Base-by-base conservation (phyloP, 2,113 vertebrate species). In the Camarhynchus parvulus region DNA sequence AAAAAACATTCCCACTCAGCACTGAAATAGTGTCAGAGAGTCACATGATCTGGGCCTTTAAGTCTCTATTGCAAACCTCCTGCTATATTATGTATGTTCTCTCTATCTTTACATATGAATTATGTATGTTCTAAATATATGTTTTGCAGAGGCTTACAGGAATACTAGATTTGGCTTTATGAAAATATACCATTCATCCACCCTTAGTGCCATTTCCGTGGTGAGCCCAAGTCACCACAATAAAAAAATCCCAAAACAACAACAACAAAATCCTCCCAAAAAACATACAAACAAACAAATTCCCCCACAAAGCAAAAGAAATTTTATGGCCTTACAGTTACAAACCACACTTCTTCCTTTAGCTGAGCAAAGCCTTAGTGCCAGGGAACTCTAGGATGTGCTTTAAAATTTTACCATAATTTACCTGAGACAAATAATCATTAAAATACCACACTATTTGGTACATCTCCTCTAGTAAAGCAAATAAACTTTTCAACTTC, bases 401-500 rank as follows among this genome's bases (percentile, higher is more conserved):
- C n/a, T 85, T 88, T 94, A 91, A 84, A 82, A 42, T 21, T 61
- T 89, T 28, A 80, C 21, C 7, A 31, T 35, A 55, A 87, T 83
- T 95, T 80, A 88, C 86, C 42, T 67, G 49, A 89, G 19, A 53
- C 52, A 92, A 96, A 81, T 18, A 87, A 53, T 11, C 24, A 94
- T 72, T 89, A 77, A 72, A 89, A 86, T 83, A 89, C 75, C 88
- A 84, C 35, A 47, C 14, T 78, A 22, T 28, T 90, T 80, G 53
- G 22, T 59, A 69, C 9, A 2, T 69, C 31, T 58, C 10, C 19
- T 53, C 59, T 50, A 62, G 16, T 41, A 70, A 85, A 82, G 16
- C 24, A 76, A 83, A 89, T 75, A 80, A 63, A 91, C 39, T 59
- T 59, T n/a, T 8, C 12, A 28, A 87, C 86, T 94, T 92, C 25